Evolutionary conservation across 2,797 vertebrate genomes (phyloP).

Genomic region (Salmo trutta): DNA sequence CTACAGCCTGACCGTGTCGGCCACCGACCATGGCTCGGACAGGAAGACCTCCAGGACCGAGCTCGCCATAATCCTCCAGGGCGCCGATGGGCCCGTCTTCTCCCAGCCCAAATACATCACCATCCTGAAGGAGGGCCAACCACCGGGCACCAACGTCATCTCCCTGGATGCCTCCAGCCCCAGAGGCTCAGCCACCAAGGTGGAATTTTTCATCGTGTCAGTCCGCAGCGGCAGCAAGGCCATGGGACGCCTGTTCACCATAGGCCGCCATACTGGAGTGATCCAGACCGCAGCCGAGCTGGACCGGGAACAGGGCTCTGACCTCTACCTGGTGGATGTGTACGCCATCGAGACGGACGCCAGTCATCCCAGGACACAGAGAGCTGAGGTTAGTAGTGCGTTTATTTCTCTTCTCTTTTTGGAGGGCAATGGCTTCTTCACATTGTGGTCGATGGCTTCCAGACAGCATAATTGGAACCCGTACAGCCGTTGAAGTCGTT

Average conservation of each 20-base stretch:
- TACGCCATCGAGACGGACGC: constrained; percentile 92
- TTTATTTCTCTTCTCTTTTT: constrained; percentile 26
- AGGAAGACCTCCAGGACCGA: constrained; percentile 89
- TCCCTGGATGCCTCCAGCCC: constrained; percentile 91
- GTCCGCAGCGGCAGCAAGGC: constrained; percentile 85
- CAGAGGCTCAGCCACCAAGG: constrained; percentile 79
- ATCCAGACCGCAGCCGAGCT: constrained; percentile 94
- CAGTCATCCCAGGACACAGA: constrained; percentile 87
- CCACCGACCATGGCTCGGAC: constrained; percentile 89
- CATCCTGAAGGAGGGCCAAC: constrained; percentile 93
- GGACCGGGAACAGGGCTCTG: constrained; percentile 92
- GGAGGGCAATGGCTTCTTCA: constrained; percentile 41
- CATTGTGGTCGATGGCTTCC: constrained; percentile 49
- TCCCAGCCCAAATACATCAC: constrained; percentile 96
- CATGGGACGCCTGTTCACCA: constrained; percentile 92
- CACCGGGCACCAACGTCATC: constrained; percentile 92
- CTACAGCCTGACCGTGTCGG: constrained; percentile 91
- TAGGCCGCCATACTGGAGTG: constrained; percentile 87
- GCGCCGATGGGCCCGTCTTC: constrained; percentile 90
- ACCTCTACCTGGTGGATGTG: constrained; percentile 95
- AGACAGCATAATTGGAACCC: constrained; percentile 50
- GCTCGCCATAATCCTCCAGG: constrained; percentile 90
- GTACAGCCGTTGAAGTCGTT: constrained; percentile 63
- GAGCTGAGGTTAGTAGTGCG: constrained; percentile 86
- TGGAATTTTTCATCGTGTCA: constrained; percentile 96